Evolutionary conservation across 2,888 invertebrate species (phyloP).

Genomic region (Himalopsyche japonica): DNA sequence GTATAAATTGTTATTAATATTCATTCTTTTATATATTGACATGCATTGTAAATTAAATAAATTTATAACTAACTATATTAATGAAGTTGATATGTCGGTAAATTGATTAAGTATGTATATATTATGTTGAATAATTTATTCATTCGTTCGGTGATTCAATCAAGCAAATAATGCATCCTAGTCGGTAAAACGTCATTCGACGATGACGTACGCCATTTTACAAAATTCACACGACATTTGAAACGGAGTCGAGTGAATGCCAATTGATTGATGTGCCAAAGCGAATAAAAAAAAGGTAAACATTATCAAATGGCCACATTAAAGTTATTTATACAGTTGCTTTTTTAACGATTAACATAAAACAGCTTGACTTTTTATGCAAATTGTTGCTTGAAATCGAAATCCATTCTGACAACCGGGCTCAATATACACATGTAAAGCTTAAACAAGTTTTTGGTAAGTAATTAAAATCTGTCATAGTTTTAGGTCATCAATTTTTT

Average conservation of each 20-base stretch:
- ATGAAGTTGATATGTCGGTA: no score
- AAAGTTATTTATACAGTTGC: constrained; percentile 5
- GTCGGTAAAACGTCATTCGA: neutral
- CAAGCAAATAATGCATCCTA: neutral
- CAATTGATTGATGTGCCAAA: constrained; percentile 2
- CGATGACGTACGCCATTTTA: neutral
- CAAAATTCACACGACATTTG: neutral
- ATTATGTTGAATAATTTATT: neutral
- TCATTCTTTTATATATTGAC: no score
- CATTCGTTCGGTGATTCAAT: neutral
- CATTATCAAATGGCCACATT: neutral
- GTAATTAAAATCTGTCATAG: constrained; percentile 1
- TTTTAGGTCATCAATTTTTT: neutral
- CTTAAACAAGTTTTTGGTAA: neutral
- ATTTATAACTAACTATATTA: no score
- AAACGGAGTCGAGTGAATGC: neutral
- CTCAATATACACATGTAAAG: neutral
- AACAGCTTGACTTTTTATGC: neutral
- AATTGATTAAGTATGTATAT: neutral
- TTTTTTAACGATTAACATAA: neutral
- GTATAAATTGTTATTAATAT: no score
- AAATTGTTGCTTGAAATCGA: neutral
- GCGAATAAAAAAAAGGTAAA: neutral
- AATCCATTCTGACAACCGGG: neutral
- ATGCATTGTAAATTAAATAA: no score